Conservation (phyloP, 2,797 vertebrate genomes). For the Sandelia bainsii region DNA sequence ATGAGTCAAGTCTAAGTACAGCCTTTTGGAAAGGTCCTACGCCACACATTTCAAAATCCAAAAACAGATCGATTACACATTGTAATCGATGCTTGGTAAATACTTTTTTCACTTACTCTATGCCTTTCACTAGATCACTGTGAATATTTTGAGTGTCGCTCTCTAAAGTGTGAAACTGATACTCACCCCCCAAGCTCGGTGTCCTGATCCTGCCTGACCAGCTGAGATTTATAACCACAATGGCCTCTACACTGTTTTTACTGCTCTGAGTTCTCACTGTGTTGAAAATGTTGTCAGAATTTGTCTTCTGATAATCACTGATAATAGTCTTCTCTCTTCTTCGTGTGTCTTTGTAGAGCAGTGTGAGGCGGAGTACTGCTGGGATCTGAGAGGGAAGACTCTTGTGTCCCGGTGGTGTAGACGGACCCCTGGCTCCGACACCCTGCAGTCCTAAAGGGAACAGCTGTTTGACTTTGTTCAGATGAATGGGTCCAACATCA, state of each 20-base stretch:
- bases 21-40: too few relatives aligned
- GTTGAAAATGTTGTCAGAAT: constrained; percentile 34
- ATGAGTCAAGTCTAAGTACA: too few relatives aligned
- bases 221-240: constrained; percentile 28
- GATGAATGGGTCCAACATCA: neutral
- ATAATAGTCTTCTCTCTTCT: neutral
- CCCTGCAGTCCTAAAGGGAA: constrained; percentile 8
- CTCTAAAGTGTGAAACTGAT: constrained; percentile 56
- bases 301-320: constrained; percentile 14
- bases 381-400: constrained; percentile 52
- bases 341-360: constrained; percentile 56
- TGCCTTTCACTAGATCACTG: neutral
- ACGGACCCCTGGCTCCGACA: constrained; percentile 1
- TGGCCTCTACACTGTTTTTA: constrained; percentile 19
- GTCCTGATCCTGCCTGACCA: constrained; percentile 25
- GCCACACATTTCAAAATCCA: too few relatives aligned
- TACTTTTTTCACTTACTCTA: too few relatives aligned
- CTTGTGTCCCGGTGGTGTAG: constrained; percentile 1
- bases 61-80: too few relatives aligned
- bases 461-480: constrained; percentile 35
- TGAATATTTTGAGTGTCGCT: constrained; percentile 28
- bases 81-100: too few relatives aligned
- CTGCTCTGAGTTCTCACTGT: constrained; percentile 21
- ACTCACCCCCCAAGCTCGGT: constrained; percentile 1
- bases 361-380: constrained; percentile 27